Evolutionary conservation across 2,888 invertebrate species (phyloP).

Genomic region (Crocallis elinguaria): DNA sequence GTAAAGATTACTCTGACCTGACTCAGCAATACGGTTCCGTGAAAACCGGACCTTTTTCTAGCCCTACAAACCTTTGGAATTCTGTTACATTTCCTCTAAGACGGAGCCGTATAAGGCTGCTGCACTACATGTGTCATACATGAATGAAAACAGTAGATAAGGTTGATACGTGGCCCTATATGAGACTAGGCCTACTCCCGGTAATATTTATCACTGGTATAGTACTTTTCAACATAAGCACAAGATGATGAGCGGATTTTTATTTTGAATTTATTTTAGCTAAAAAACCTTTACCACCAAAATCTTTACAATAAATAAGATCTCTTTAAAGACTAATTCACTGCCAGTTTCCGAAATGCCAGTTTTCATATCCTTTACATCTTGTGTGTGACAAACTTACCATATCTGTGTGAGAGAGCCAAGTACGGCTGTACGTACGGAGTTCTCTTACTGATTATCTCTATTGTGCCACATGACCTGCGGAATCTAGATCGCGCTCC

Average conservation of each 20-base stretch:
- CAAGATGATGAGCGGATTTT: too few relatives aligned
- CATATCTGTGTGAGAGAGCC: neutral
- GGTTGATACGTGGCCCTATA: neutral
- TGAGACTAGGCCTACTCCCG: neutral
- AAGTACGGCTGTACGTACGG: neutral
- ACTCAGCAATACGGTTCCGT: slow-evolving; percentile 9
- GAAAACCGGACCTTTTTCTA: slow-evolving; percentile 14
- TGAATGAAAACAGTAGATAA: slow-evolving; percentile 7
- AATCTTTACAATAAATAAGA: too few relatives aligned
- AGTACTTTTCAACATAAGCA: too few relatives aligned
- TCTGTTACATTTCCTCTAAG: slow-evolving; percentile 14
- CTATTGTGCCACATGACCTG: slow-evolving; percentile 26
- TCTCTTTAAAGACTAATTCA: too few relatives aligned
- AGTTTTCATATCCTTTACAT: neutral
- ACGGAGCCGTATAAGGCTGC: slow-evolving; percentile 13
- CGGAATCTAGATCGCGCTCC: slow-evolving; percentile 39
- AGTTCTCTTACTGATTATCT: slow-evolving; percentile 20
- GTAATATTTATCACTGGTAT: too few relatives aligned
- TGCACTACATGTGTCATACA: slow-evolving; percentile 5
- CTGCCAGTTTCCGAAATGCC: too few relatives aligned
- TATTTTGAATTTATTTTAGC: too few relatives aligned
- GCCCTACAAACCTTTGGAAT: slow-evolving; percentile 21
- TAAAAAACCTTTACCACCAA: too few relatives aligned
- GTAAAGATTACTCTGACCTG: neutral
- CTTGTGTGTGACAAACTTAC: neutral